These are phyloP conservation scores for Polietes domitor DNA, from an alignment of 2,888 invertebrate genomes.

Conservation along the genomic window DNA sequence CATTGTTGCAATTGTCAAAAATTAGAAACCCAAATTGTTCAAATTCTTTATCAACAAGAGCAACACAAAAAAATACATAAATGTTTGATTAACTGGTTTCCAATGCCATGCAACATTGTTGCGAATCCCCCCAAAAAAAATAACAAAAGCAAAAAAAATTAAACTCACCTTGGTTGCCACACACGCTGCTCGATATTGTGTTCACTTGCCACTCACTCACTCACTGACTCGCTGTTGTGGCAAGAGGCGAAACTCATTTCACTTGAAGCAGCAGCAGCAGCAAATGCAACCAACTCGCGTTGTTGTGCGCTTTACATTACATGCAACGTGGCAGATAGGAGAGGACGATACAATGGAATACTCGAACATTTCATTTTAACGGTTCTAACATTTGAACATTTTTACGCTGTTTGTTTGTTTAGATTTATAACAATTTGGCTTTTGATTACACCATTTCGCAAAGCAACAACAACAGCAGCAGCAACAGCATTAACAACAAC, in stretches of 20 bases:
- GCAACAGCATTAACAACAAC: too few relatives aligned
- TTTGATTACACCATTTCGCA: slow-evolving; percentile 59
- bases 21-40: slow-evolving; percentile 16
- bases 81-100: slow-evolving; percentile 64
- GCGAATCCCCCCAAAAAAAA: slow-evolving; percentile 17
- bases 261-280: slow-evolving; percentile 45
- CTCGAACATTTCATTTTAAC: slow-evolving; percentile 69
- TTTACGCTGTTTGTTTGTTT: slow-evolving; percentile 65
- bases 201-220: slow-evolving; percentile 5
- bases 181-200: slow-evolving; percentile 39
- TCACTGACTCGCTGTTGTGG: background rate
- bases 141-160: too few relatives aligned
- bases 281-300: background rate
- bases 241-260: slow-evolving; percentile 34
- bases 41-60: too few relatives aligned
- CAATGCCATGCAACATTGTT: slow-evolving; percentile 49
- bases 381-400: slow-evolving; percentile 68
- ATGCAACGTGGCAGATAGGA: slow-evolving; percentile 2
- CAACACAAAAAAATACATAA: slow-evolving; percentile 37
- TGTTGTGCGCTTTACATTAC: background rate
- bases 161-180: slow-evolving; percentile 53
- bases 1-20: slow-evolving; percentile 3
- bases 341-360: background rate
- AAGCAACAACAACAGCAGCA: slow-evolving; percentile 35
- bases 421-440: slow-evolving; percentile 72